A percentile compares a stretch with the other conserved stretches of the same genome.
phyloP scores from a whole-genome alignment of 2,797 vertebrate species.

The Etheostoma perlongum region DNA sequence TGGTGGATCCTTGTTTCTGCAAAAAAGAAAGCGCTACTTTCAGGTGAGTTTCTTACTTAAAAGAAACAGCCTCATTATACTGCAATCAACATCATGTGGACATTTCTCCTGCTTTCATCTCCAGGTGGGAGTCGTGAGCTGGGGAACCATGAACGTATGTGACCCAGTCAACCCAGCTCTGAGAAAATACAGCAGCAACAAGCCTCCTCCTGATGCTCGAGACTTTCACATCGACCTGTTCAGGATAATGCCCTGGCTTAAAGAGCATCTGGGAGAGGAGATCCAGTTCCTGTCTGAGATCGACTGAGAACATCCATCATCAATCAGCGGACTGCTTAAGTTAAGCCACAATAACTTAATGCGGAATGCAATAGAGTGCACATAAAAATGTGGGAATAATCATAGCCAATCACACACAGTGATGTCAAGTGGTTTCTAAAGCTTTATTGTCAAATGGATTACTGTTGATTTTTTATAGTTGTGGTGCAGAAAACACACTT shows the following conservation, averaged over 20 bases:
- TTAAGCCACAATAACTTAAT: neutral
- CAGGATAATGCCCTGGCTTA: slow-evolving; percentile 80
- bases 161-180: fast-evolving
- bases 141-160: slow-evolving; percentile 76
- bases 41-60: slow-evolving; percentile 68
- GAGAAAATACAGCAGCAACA: fast-evolving
- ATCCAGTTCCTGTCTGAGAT: slow-evolving; percentile 74
- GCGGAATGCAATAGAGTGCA: neutral
- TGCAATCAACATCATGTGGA: neutral
- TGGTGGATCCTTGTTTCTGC: slow-evolving; percentile 83
- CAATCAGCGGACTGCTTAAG: neutral
- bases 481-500: neutral
- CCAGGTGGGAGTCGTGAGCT: slow-evolving; percentile 84
- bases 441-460: slow-evolving; percentile 36
- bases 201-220: slow-evolving; percentile 62
- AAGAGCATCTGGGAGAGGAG: slow-evolving; percentile 65
- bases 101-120: neutral
- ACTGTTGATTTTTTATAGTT: neutral
- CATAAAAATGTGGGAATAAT: neutral
- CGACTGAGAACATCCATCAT: slow-evolving; percentile 21
- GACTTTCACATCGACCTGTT: slow-evolving; percentile 86
- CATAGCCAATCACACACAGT: neutral
- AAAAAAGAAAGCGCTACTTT: slow-evolving; percentile 80
- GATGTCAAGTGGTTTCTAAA: slow-evolving; percentile 1
- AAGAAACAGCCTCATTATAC: neutral